Percentiles rank a stretch among this genome's conserved stretches.
phyloP scores from a whole-genome alignment of 2,797 vertebrate genomes.

The Channallabes apus region DNA sequence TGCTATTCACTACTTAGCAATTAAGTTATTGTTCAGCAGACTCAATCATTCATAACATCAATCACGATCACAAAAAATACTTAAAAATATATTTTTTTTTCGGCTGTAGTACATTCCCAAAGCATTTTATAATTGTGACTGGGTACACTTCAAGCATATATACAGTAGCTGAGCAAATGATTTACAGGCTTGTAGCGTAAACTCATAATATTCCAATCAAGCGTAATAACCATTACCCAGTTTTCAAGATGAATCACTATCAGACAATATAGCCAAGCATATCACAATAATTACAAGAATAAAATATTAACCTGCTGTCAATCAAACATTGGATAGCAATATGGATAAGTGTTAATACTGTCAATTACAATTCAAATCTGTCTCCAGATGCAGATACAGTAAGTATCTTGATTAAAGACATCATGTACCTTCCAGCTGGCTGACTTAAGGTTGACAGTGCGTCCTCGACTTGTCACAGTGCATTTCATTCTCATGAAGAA shows the following conservation, averaged over 20 bases:
- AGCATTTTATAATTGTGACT: neutral
- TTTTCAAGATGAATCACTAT: neutral
- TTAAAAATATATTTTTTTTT: neutral
- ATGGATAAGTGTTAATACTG: neutral
- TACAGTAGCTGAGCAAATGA: neutral
- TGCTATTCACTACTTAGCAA: neutral
- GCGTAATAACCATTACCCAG: neutral
- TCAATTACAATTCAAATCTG: slow-evolving; percentile 11
- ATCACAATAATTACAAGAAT: neutral
- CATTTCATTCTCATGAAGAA: slow-evolving; percentile 99
- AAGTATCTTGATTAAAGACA: neutral
- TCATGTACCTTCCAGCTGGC: slow-evolving; percentile 93
- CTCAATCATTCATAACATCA: neutral
- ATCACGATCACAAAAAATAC: neutral
- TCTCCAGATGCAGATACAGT: neutral
- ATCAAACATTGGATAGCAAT: neutral
- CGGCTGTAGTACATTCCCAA: neutral
- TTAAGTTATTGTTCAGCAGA: neutral
- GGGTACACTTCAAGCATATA: neutral
- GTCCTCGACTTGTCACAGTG: slow-evolving; percentile 94
- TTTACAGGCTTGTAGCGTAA: neutral
- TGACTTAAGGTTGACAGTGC: slow-evolving; percentile 98
- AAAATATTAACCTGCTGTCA: neutral
- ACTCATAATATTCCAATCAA: neutral
- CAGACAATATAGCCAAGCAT: neutral